Conservation (phyloP, 1,140 invertebrate species). For the Cydia splendana region DNA sequence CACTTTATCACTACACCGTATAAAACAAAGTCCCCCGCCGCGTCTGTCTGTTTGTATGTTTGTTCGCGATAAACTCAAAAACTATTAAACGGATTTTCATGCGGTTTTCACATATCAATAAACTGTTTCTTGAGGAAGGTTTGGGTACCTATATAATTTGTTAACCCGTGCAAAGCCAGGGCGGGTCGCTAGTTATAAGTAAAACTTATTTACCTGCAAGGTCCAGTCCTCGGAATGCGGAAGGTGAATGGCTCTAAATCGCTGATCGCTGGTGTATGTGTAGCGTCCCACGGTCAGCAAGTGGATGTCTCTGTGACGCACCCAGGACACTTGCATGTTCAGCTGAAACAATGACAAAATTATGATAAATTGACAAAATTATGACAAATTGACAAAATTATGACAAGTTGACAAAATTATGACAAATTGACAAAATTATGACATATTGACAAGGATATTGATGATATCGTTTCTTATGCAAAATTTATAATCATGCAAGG, state of each 20-base stretch:
- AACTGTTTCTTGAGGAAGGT: too few relatives aligned
- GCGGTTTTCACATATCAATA: too few relatives aligned
- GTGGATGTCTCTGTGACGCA: slow-evolving; percentile 92
- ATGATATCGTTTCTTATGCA: too few relatives aligned
- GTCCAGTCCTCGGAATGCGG: slow-evolving; percentile 94
- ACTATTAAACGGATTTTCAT: too few relatives aligned
- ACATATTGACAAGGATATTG: slow-evolving; percentile 16
- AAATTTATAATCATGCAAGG: too few relatives aligned
- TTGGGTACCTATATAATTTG: too few relatives aligned
- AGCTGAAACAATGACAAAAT: slow-evolving; percentile 80
- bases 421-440: neutral
- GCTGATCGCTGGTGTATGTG: slow-evolving; percentile 94
- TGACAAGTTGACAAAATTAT: neutral
- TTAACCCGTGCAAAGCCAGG: too few relatives aligned
- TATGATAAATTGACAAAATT: neutral
- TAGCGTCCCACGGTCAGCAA: slow-evolving; percentile 93
- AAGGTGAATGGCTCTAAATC: slow-evolving; percentile 91
- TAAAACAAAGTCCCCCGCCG: too few relatives aligned
- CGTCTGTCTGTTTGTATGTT: too few relatives aligned
- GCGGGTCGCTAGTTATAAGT: too few relatives aligned
- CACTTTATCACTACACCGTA: too few relatives aligned
- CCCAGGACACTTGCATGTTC: slow-evolving; percentile 93
- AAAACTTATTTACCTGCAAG: slow-evolving; percentile 80
- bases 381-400: slow-evolving; percentile 33
- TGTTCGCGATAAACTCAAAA: too few relatives aligned